Base-by-base conservation (phyloP, 2,113 vertebrate species). In the Chunga burmeisteri region DNA sequence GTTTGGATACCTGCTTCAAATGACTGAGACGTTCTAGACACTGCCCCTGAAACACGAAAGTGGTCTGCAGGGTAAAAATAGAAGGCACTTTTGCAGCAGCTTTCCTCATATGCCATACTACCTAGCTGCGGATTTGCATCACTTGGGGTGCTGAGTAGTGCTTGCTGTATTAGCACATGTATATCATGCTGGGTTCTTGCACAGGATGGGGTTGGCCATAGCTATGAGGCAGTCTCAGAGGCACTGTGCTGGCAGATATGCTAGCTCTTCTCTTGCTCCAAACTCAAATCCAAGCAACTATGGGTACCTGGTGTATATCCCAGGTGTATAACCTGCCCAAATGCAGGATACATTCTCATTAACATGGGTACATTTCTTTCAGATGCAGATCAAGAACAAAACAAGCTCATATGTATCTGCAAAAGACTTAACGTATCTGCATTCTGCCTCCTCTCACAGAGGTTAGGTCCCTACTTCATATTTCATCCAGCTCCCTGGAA, bases 131-230 rank as follows among this genome's bases (percentile, higher is more conserved):
- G 40, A 61, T 70, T 77, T 4, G 1, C 40, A 52, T 8, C 61
- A 36, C 50, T 61, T 36, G 22, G n/a, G n/a, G 10, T 1, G 4
- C 36, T 11, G 34, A 20, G 29, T n/a, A n/a, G 52, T 16, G 17
- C 2, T 78, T 40, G 21, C 21, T 68, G 7, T 13, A 22, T 25
- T n/a, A 65, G 18, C 4, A 2, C 18, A 4, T 6, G 11, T 19
- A 74, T 71, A 63, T 49, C 66, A 18, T 8, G 11, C 8, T 1
- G 4, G 25, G 12, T 62, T 63, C 30, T 44, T 30, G 22, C 34
- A 61, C 0, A 1, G 6, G 16, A 4, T 34, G 16, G 14, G 15
- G 9, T 3, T 55, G 40, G 26, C 11, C 0, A 23, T 18, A 67
- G 27, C 4, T 25, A 56, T 21, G 26, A 38, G 36, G 22, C 47